These are phyloP conservation scores for Apogon hyalosoma DNA, from an alignment of 2,797 vertebrate species.

Conservation along the genomic window DNA sequence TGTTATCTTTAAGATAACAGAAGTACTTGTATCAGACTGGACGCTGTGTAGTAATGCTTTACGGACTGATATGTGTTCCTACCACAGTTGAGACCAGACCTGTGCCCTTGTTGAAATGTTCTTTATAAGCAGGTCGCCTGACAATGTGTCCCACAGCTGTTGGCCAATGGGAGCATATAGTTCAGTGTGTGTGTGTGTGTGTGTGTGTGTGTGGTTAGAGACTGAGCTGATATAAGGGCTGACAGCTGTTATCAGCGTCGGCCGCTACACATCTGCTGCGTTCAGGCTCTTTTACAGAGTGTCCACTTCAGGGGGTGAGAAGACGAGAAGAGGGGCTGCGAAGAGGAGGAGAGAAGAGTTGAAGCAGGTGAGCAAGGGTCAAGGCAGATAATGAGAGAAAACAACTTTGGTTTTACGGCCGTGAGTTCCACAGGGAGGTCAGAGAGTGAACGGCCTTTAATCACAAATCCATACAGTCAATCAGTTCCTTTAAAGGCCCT, in stretches of 20 bases:
- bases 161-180: conserved; percentile 5
- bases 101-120: too few species aligned
- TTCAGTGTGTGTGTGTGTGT: conserved; percentile 19
- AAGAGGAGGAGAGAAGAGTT: conserved; percentile 46
- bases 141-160: conserved; percentile 31
- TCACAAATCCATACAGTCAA: too few species aligned
- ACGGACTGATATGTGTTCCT: too few species aligned
- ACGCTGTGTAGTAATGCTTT: too few species aligned
- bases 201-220: conserved; percentile 27
- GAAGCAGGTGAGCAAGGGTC: conserved; percentile 69
- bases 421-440: conserved; percentile 62
- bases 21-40: too few species aligned
- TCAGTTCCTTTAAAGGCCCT: too few species aligned
- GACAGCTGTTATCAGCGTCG: conserved; percentile 74
- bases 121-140: too few species aligned
- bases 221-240: conserved; percentile 62
- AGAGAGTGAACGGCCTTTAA: background rate
- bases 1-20: too few species aligned
- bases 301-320: conserved; percentile 47
- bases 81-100: too few species aligned
- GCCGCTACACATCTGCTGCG: conserved; percentile 78
- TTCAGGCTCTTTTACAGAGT: conserved; percentile 61
- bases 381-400: conserved; percentile 47
- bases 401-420: conserved; percentile 65
- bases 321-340: conserved; percentile 4